Conservation (phyloP, 2,113 vertebrate species). For the Corvus cornix region DNA sequence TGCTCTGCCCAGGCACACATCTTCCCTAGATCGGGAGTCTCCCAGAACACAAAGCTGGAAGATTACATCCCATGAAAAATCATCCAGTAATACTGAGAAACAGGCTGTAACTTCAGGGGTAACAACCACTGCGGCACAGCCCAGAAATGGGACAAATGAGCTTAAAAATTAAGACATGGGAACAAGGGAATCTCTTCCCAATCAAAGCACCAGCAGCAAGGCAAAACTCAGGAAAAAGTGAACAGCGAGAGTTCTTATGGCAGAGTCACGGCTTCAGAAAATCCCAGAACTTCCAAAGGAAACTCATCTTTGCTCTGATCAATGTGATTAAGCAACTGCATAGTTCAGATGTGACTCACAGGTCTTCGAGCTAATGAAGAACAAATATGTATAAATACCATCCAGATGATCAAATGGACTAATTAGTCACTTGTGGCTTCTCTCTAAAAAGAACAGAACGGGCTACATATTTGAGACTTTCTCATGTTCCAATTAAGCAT, state of each 20-base stretch:
- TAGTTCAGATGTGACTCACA: constrained; percentile 67
- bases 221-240: background rate
- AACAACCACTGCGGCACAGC: background rate
- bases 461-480: constrained; percentile 57
- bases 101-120: background rate
- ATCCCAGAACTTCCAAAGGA: background rate
- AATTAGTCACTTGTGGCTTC: constrained; percentile 71
- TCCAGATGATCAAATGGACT: constrained; percentile 74
- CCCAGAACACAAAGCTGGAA: background rate
- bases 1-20: background rate
- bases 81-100: background rate
- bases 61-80: fast-evolving
- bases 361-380: constrained; percentile 67
- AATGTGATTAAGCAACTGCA: constrained; percentile 60
- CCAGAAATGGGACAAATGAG: background rate
- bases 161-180: fast-evolving
- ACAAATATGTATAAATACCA: constrained; percentile 76
- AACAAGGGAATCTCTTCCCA: background rate
- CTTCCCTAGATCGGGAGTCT: background rate
- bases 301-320: constrained; percentile 47
- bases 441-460: constrained; percentile 64
- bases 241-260: background rate
- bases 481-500: constrained; percentile 40
- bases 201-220: background rate
- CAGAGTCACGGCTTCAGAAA: background rate